A percentile compares a stretch with the other conserved stretches of the same genome.
Evolutionary conservation across 2,888 invertebrate genomes (phyloP).

Genomic region (Lamellibrachia columna): DNA sequence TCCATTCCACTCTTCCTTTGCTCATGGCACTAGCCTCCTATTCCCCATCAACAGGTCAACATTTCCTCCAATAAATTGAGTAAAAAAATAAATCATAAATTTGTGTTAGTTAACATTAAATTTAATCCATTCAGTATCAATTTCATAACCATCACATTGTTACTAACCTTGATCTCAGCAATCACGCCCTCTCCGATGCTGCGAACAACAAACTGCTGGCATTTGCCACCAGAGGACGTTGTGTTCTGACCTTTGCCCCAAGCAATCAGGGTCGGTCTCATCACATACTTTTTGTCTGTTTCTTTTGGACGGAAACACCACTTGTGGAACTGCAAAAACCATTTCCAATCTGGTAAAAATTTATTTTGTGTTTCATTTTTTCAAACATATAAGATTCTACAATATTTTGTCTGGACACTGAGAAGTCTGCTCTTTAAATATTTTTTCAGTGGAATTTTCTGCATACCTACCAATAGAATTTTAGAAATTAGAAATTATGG

Average conservation of each 20-base stretch:
- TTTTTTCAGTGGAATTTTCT: too few species aligned
- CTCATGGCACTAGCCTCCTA: not conserved
- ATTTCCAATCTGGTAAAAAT: not conserved
- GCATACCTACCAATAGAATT: too few species aligned
- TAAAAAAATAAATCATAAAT: not conserved
- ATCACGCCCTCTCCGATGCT: constrained; percentile 60
- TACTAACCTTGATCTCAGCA: constrained; percentile 57
- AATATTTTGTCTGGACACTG: too few species aligned
- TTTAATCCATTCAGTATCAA: not conserved
- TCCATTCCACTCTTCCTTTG: not conserved
- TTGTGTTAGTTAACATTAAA: not conserved
- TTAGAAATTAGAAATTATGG: too few species aligned
- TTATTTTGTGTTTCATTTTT: not conserved
- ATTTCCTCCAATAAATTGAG: not conserved
- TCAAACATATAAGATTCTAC: not conserved
- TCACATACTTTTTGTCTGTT: constrained; percentile 53
- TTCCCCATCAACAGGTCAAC: not conserved
- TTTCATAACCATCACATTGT: not conserved
- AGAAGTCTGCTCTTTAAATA: too few species aligned
- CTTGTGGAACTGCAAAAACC: constrained; percentile 27
- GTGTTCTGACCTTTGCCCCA: constrained; percentile 61
- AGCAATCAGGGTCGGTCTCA: constrained; percentile 60
- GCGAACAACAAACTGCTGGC: constrained; percentile 54
- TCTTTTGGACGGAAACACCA: constrained; percentile 31
- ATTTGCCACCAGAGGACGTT: constrained; percentile 57